Evolutionary conservation across 2,797 vertebrate genomes (phyloP).

Genomic region (Sylvia borin): DNA sequence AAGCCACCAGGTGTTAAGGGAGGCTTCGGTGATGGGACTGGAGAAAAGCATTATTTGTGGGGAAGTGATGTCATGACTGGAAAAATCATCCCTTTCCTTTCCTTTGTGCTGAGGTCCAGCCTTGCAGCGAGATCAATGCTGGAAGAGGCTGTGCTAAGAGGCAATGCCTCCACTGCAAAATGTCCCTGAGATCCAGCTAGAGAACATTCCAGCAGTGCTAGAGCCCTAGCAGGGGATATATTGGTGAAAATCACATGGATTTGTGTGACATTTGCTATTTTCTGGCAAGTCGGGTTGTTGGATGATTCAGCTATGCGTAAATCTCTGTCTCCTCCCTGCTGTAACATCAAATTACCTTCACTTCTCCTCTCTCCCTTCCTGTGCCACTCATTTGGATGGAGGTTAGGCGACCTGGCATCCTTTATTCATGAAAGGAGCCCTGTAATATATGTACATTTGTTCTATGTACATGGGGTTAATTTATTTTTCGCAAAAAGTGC

Average conservation of each 20-base stretch:
- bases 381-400: not conserved
- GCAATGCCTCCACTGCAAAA: not conserved
- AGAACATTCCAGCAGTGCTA: not conserved
- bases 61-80: not conserved
- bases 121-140: fast-evolving
- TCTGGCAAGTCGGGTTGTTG: not conserved
- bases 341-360: not conserved
- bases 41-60: not conserved
- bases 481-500: not conserved
- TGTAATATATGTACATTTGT: not conserved
- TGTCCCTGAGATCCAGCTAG: not conserved
- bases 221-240: not conserved
- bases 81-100: not conserved
- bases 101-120: not conserved
- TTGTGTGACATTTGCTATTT: not conserved
- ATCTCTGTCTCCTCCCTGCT: not conserved
- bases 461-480: not conserved
- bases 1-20: not conserved
- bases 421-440: constrained; percentile 26
- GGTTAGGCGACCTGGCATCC: constrained; percentile 17
- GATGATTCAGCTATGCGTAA: not conserved
- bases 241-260: fast-evolving
- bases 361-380: not conserved
- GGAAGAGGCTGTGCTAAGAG: not conserved
- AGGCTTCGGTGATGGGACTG: not conserved